These are phyloP conservation scores for Pachyuromys duprasi DNA, from an alignment of 2,797 vertebrate species.

Conservation along the genomic window DNA sequence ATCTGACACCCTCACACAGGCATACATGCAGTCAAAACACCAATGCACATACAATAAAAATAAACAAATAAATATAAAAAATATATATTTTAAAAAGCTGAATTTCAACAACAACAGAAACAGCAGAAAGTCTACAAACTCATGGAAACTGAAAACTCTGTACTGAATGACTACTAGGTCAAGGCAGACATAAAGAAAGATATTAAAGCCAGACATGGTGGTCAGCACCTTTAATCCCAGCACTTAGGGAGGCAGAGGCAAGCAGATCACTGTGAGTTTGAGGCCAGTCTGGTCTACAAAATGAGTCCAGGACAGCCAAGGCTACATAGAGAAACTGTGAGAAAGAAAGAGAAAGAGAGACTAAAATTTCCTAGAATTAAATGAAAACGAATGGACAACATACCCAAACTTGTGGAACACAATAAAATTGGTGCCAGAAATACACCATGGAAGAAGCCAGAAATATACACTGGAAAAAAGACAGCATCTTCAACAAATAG, in stretches of 20 bases:
- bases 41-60: too few species aligned
- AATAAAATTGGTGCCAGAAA: background rate
- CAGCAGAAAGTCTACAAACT: background rate
- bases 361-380: background rate
- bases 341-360: too few species aligned
- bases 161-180: background rate
- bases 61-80: too few species aligned
- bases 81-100: background rate
- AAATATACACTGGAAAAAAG: background rate
- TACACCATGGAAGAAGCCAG: too few species aligned
- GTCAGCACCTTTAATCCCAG: too few species aligned
- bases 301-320: too few species aligned
- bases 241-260: too few species aligned
- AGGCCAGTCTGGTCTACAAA: too few species aligned
- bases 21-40: too few species aligned
- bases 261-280: too few species aligned
- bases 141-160: background rate
- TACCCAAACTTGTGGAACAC: background rate
- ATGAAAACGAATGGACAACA: background rate
- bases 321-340: too few species aligned
- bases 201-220: background rate
- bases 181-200: background rate
- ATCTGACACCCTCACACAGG: too few species aligned
- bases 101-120: background rate
- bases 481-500: background rate